Evolutionary conservation across 2,113 vertebrate species (phyloP), one percentile per base, ranked within the genome.

Genomic region (Isichthys henryi): DNA sequence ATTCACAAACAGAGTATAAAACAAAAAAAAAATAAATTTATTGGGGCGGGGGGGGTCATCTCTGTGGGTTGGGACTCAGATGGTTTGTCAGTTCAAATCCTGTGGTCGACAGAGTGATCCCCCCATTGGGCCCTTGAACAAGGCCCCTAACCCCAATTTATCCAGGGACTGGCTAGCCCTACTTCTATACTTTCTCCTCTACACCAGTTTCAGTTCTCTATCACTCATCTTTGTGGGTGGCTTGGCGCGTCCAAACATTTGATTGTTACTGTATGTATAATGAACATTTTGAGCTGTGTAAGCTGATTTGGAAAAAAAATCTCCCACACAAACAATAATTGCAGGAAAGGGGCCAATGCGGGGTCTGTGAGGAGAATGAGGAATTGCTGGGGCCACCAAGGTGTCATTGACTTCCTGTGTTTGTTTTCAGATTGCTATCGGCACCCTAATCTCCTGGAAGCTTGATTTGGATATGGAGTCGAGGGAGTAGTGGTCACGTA

Each of bases 371-470:
- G 62, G 62, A 27, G n/a, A 10, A 27, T 31, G 62, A 70, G 62
- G 62, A 27, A 70, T 31, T 70, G n/a, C 62, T 13, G 62, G 62
- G 62, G 62, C 62, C 62, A 70, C 62, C n/a, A 70, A 70, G 11
- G 62, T 70, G n/a, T 70, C 62, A 70, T 70, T 70, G 62, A 31
- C 62, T 70, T 70, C 62, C 62, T 11, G 49, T 91, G 3, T 91
- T 6, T 91, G 19, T 87, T 35, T 89, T 0, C 90, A 98, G 98
- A 93, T 99, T 70, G 92, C 98, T 0, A 89, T 97, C 39, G 97
- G 97, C 77, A 98, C 98, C 0, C 92, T 96, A 23, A 94, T 99
- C 89, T 98, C 97, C 66, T 97, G 97, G 0, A 95, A 96, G 0
- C 93, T 94, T 0, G 80, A 94, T 86, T 94, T 99, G 86, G 82